A percentile compares a stretch with the other conserved stretches of the same genome.
Evolutionary conservation across 2,113 vertebrate genomes (phyloP).

Genomic region (Xenotilapia flavipinnis): DNA sequence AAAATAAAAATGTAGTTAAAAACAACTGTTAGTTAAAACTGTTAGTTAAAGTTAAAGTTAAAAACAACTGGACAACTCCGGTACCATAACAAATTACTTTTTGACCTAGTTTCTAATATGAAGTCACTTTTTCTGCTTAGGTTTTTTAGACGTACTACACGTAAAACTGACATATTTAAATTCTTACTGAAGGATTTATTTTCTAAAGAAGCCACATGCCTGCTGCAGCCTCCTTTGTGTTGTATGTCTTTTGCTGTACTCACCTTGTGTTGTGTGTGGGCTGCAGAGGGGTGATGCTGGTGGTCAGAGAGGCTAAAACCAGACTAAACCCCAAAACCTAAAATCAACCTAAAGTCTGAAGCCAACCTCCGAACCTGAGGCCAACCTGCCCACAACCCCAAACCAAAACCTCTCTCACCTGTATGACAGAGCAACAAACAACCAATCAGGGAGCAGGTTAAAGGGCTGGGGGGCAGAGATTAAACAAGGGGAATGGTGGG

Average conservation of each 20-base stretch:
- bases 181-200: not conserved
- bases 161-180: not conserved
- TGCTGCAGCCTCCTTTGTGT: not conserved
- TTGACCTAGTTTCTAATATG: fast-evolving
- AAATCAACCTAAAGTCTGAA: not conserved
- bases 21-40: not conserved
- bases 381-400: conserved; percentile 42
- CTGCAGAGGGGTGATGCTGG: conserved; percentile 13
- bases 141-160: not conserved
- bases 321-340: conserved; percentile 60
- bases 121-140: not conserved
- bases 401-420: conserved; percentile 12
- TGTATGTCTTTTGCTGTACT: conserved; percentile 20
- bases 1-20: not conserved
- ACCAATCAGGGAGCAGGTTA: conserved; percentile 20
- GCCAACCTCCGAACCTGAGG: not conserved
- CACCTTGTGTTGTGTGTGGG: conserved; percentile 32
- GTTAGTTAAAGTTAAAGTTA: not conserved
- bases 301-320: conserved; percentile 53
- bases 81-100: not conserved
- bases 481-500: not conserved
- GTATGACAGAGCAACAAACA: not conserved
- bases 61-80: not conserved
- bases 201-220: not conserved
- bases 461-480: not conserved